Conservation (phyloP, 2,797 vertebrate species). For the Spinus olivaceus region DNA sequence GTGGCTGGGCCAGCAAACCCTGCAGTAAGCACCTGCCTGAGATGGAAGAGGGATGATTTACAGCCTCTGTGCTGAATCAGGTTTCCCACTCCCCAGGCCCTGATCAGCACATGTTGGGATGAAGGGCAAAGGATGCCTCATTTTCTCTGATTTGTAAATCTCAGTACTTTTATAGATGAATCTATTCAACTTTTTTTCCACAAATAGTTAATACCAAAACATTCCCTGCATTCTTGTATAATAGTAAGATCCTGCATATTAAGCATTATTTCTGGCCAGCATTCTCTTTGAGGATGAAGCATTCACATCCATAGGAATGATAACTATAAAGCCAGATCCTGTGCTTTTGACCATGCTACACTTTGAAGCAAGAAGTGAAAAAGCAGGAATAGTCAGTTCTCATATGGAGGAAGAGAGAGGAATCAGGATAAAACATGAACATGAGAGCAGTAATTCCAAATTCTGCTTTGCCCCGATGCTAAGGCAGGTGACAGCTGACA, state of each 20-base stretch:
- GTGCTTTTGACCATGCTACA: not conserved
- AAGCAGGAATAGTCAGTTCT: not conserved
- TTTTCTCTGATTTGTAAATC: not conserved
- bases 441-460: not conserved
- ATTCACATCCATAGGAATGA: rapidly evolving
- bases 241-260: not conserved
- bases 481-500: not conserved
- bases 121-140: not conserved
- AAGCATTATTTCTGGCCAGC: not conserved
- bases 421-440: not conserved
- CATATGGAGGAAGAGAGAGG: not conserved
- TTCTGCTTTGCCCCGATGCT: not conserved
- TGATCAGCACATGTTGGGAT: not conserved
- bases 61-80: not conserved
- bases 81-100: not conserved
- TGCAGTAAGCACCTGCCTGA: rapidly evolving
- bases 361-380: not conserved
- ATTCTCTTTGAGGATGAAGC: not conserved
- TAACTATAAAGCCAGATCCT: not conserved
- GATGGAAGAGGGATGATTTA: not conserved
- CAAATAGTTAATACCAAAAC: not conserved
- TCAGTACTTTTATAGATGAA: not conserved
- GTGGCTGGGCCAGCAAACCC: not conserved
- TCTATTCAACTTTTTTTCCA: not conserved
- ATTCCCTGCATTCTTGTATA: not conserved